These are phyloP conservation scores for Schizotus pectinicornis DNA, from an alignment of 2,888 invertebrate genomes.

Conservation along the genomic window DNA sequence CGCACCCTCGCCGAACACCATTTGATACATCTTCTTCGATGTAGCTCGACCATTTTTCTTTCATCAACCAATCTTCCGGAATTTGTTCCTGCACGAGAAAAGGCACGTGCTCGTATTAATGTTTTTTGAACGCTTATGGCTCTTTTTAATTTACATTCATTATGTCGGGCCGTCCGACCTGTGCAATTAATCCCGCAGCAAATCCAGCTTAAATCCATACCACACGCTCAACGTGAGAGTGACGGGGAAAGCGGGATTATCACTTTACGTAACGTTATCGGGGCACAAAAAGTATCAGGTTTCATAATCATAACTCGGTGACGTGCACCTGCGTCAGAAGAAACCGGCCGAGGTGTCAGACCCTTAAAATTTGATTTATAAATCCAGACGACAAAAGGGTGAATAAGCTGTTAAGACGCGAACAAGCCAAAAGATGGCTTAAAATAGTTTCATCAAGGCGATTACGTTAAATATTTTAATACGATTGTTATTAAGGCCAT, in stretches of 20 bases:
- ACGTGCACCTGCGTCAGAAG: slow-evolving; percentile 14
- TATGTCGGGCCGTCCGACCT: too few relatives aligned
- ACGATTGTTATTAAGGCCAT: slow-evolving; percentile 28
- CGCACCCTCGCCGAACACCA: too few relatives aligned
- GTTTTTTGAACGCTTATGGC: too few relatives aligned
- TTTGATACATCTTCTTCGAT: too few relatives aligned
- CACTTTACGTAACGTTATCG: slow-evolving; percentile 18
- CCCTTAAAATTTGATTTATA: slow-evolving; percentile 21
- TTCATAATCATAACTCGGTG: slow-evolving; percentile 7
- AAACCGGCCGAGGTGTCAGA: too few relatives aligned
- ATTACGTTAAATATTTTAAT: slow-evolving; percentile 32
- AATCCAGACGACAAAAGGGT: slow-evolving; percentile 20
- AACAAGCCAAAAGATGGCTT: not conserved
- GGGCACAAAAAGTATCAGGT: slow-evolving; percentile 17
- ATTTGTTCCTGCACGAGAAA: too few relatives aligned
- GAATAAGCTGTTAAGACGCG: slow-evolving; percentile 12
- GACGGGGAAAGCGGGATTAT: slow-evolving; percentile 20
- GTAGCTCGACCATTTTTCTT: too few relatives aligned
- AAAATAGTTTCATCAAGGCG: slow-evolving; percentile 3
- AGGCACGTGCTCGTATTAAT: too few relatives aligned
- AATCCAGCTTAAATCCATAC: too few relatives aligned
- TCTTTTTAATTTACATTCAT: too few relatives aligned
- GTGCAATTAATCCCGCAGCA: too few relatives aligned
- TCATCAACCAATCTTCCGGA: too few relatives aligned
- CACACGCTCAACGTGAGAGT: not conserved